Evolutionary conservation across 2,797 vertebrate genomes (phyloP).

Genomic region (Sebastes matsubarae): DNA sequence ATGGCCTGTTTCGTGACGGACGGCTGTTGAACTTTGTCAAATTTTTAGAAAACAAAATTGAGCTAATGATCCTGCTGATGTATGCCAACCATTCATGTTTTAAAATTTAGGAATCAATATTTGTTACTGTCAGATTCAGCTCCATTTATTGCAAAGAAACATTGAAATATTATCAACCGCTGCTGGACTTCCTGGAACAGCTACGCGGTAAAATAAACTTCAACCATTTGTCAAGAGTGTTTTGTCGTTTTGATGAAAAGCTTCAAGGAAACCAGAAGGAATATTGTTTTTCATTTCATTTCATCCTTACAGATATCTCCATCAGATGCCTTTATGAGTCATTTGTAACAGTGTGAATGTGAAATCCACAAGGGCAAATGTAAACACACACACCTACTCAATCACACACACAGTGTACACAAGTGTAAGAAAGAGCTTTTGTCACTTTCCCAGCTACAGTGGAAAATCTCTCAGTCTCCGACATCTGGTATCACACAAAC

Average conservation of each 20-base stretch:
- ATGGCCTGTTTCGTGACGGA: not conserved
- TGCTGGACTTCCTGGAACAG: not conserved
- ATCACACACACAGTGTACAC: not conserved
- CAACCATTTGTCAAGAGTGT: not conserved
- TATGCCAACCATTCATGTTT: not conserved
- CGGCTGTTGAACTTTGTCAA: not conserved
- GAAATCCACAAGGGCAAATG: conserved; percentile 19
- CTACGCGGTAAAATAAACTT: not conserved
- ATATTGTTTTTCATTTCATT: conserved; percentile 14
- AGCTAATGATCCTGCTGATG: not conserved
- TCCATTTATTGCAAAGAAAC: not conserved
- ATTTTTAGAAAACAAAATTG: conserved; percentile 1
- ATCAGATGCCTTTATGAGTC: conserved; percentile 19
- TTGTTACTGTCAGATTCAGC: not conserved
- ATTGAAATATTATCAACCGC: not conserved
- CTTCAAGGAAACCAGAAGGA: not conserved
- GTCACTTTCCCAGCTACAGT: conserved; percentile 24
- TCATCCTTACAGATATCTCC: not conserved
- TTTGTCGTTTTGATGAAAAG: conserved; percentile 20
- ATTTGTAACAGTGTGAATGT: conserved; percentile 19
- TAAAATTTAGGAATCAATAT: not conserved
- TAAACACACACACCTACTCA: conserved; percentile 9
- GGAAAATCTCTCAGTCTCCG: conserved; percentile 38
- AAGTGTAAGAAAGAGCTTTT: conserved; percentile 21
- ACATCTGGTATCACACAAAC: conserved; percentile 38